Base-by-base conservation (phyloP, 2,113 vertebrate genomes). In the Ibidorhyncha struthersii region DNA sequence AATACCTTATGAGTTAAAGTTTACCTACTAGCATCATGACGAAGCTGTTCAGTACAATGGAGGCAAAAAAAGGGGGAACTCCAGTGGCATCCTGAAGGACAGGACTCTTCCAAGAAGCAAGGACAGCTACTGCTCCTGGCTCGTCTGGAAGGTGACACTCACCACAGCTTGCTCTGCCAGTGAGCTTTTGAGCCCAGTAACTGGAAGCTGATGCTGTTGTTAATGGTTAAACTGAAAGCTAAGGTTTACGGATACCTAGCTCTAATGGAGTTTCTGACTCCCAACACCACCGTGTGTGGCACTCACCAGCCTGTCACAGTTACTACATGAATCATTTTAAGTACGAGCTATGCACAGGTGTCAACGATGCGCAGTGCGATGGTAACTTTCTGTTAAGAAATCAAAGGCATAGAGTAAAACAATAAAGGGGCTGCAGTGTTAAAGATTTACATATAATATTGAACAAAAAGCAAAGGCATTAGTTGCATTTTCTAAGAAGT, bases 261-360 rank as follows among this genome's bases (percentile, higher is more conserved):
- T 85, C 61, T 82, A 85, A 69, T 16, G n/a, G 62, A 77, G 25
- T 67, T 78, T 77, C 50, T 41, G 38, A 32, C 36, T 43, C 25
- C 53, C 78, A 66, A 5, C 0, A 2, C 10, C 20, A 26, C 45
- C 2, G 1, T 47, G 34, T 50, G 22, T 0, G 1, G 52, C 56
- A 43, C 53, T 69, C 27, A 47, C 18, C 5, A 15, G 32, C n/a
- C 23, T 72, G 25, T 66, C 47, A 26, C 1, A 0, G 17, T 30
- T 53, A n/a, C 25, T 67, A 30, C 43, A 19, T 4, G 16, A 47
- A 86, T n/a, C 40, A 6, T 27, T 90, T 59, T 7, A 83, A 36
- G 29, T 25, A 38, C 2, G 4, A 83, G n/a, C 26, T 71, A 43
- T 14, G 56, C 36, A 30, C 12, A 34, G 43, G 49, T 61, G 20